These are phyloP conservation scores for Argyra leucocephala DNA, from an alignment of 2,888 invertebrate species.

Conservation along the genomic window DNA sequence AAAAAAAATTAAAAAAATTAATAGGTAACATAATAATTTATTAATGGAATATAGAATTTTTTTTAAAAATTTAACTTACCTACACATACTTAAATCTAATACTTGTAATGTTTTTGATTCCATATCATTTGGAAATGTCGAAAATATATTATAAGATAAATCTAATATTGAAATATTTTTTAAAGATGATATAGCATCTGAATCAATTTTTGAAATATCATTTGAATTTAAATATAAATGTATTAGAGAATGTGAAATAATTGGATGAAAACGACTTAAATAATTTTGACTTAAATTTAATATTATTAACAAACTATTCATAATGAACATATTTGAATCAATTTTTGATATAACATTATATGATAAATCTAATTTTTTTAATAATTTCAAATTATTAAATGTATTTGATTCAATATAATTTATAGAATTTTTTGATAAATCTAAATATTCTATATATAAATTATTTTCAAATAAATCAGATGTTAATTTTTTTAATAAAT, in stretches of 20 bases:
- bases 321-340: conserved; percentile 50
- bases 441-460: conserved; percentile 50
- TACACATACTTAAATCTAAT: conserved; percentile 46
- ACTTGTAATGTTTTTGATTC: conserved; percentile 52
- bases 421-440: conserved; percentile 58
- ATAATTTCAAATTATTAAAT: conserved; percentile 50
- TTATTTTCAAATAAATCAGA: conserved; percentile 53
- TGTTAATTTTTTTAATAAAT: conserved; percentile 52
- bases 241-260: conserved; percentile 51
- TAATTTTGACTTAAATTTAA: conserved; percentile 60
- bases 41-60: background rate
- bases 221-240: conserved; percentile 56
- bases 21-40: background rate
- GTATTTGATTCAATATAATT: conserved; percentile 51
- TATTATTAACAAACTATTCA: conserved; percentile 51
- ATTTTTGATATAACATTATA: conserved; percentile 56
- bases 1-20: conserved; percentile 26
- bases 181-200: conserved; percentile 50
- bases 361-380: conserved; percentile 58
- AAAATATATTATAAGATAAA: conserved; percentile 57
- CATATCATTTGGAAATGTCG: conserved; percentile 52
- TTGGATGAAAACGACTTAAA: conserved; percentile 49
- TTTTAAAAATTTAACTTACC: conserved; percentile 28
- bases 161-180: conserved; percentile 52
- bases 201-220: conserved; percentile 52